phyloP scores from a whole-genome alignment of 2,888 invertebrate species.

The Mimas tiliae region DNA sequence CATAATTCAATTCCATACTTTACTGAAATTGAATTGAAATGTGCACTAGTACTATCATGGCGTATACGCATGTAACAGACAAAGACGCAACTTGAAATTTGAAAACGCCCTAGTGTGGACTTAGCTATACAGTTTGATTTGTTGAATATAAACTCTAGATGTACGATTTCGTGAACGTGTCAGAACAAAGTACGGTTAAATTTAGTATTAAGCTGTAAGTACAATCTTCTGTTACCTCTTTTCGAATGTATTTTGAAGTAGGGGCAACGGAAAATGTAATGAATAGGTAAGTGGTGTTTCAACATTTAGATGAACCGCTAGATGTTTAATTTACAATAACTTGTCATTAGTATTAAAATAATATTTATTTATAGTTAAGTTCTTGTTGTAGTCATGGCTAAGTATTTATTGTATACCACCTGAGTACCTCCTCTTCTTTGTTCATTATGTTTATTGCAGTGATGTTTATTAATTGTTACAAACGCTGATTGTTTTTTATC shows the following conservation, averaged over 20 bases:
- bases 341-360: conserved; percentile 83
- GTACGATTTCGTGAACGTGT: conserved; percentile 35
- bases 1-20: too few species aligned
- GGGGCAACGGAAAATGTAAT: conserved; percentile 81
- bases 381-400: conserved; percentile 70
- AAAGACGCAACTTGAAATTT: too few species aligned
- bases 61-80: too few species aligned
- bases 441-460: conserved; percentile 53
- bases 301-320: conserved; percentile 80
- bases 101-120: too few species aligned
- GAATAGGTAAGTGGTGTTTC: conserved; percentile 63
- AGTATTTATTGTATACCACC: conserved; percentile 78
- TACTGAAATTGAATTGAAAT: too few species aligned
- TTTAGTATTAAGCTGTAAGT: conserved; percentile 76
- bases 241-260: conserved; percentile 66
- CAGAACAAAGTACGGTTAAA: conserved; percentile 37
- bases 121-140: conserved; percentile 42
- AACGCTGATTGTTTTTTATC: background rate
- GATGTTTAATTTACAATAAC: conserved; percentile 79
- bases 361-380: conserved; percentile 80
- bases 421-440: conserved; percentile 81
- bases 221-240: conserved; percentile 84
- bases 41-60: too few species aligned
- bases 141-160: conserved; percentile 35
- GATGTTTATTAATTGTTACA: conserved; percentile 23